Conservation (phyloP, 1,140 invertebrate species). For the Branchinecta lynchi region DNA sequence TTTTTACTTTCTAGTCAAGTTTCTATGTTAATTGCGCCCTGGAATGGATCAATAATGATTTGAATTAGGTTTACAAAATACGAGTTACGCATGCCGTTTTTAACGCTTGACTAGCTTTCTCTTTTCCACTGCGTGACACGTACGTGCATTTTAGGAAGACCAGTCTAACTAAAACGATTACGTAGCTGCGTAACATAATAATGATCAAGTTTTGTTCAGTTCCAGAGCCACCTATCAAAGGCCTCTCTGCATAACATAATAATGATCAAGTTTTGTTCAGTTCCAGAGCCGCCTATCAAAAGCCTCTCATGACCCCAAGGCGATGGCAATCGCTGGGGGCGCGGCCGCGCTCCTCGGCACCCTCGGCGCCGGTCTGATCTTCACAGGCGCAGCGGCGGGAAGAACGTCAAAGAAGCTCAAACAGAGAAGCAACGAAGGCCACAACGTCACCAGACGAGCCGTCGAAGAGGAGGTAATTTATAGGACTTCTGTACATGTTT, state of each 20-base stretch:
- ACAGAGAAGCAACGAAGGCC: neutral
- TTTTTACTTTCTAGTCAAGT: too few species aligned
- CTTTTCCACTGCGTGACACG: too few species aligned
- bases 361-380: conserved; percentile 44
- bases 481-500: too few species aligned
- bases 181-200: too few species aligned
- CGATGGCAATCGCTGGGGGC: conserved; percentile 57
- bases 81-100: too few species aligned
- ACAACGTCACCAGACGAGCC: neutral
- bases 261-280: neutral
- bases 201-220: neutral
- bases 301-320: conserved; percentile 35
- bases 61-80: too few species aligned
- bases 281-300: conserved; percentile 2
- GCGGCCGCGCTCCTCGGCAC: conserved; percentile 59
- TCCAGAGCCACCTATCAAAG: neutral
- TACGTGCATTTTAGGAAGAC: too few species aligned
- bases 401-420: neutral
- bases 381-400: neutral
- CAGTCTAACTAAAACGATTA: too few species aligned
- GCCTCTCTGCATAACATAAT: neutral
- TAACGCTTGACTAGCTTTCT: too few species aligned
- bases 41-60: too few species aligned
- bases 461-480: too few species aligned
- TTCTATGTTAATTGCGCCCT: too few species aligned